Percentiles rank a stretch among this genome's conserved stretches.
Evolutionary conservation across 1,140 invertebrate genomes (phyloP).

Genomic region (Paraescarpia echinospica): DNA sequence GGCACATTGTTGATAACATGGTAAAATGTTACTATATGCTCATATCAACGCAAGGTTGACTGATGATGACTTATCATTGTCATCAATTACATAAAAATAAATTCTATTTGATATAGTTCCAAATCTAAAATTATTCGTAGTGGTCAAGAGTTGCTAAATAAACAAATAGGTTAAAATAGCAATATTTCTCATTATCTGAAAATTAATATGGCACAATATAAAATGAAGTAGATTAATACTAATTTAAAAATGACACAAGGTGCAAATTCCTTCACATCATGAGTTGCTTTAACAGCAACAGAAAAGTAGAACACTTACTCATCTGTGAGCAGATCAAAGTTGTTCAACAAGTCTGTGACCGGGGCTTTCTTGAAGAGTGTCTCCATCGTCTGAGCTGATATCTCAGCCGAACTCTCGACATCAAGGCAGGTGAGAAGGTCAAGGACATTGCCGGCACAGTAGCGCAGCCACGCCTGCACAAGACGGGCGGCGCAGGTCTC

Average conservation of each 20-base stretch:
- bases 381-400: slow-evolving; percentile 56
- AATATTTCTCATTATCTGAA: too few relatives aligned
- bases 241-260: too few relatives aligned
- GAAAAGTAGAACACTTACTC: slow-evolving; percentile 43
- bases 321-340: slow-evolving; percentile 55
- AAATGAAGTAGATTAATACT: too few relatives aligned
- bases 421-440: slow-evolving; percentile 66
- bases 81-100: too few relatives aligned
- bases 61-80: neutral
- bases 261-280: too few relatives aligned
- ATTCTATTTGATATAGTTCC: too few relatives aligned
- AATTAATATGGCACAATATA: too few relatives aligned
- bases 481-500: slow-evolving; percentile 46
- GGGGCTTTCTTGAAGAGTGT: slow-evolving; percentile 57
- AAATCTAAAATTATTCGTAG: too few relatives aligned
- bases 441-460: slow-evolving; percentile 66
- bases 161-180: too few relatives aligned
- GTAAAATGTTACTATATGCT: neutral
- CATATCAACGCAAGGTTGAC: too few relatives aligned
- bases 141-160: too few relatives aligned
- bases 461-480: slow-evolving; percentile 68
- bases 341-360: slow-evolving; percentile 45
- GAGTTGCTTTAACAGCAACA: neutral
- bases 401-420: slow-evolving; percentile 62
- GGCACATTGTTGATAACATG: neutral